Evolutionary conservation across 2,113 vertebrate genomes (phyloP).

Genomic region (Barbus barbus): DNA sequence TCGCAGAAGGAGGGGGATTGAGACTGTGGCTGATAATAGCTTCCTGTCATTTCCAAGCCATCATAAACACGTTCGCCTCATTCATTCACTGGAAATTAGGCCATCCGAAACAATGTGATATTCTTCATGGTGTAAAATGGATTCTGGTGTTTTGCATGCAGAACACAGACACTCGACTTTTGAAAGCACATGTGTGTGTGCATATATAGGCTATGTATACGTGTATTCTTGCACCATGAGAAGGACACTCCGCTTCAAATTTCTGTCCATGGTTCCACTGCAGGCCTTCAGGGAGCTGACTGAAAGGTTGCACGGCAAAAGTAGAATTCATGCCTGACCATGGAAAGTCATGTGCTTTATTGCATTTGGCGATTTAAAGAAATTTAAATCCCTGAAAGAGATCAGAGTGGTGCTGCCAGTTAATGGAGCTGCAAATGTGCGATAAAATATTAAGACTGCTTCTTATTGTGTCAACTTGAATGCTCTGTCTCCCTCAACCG

Average conservation of each 20-base stretch:
- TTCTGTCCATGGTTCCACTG: background rate
- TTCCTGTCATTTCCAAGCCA: constrained; percentile 7
- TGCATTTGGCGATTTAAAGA: constrained; percentile 3
- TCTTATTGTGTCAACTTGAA: constrained; percentile 33
- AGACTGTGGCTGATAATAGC: constrained; percentile 7
- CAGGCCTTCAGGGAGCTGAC: too few species aligned
- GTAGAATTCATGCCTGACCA: background rate
- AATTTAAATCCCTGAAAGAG: constrained; percentile 23
- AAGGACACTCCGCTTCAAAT: background rate
- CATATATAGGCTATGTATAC: background rate
- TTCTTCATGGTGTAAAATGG: constrained; percentile 4
- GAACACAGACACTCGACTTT: background rate
- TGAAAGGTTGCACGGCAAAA: background rate
- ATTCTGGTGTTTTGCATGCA: background rate
- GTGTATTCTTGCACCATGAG: background rate
- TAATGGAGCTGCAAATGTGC: constrained; percentile 32
- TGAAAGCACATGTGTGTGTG: too few species aligned
- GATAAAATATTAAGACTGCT: constrained; percentile 54
- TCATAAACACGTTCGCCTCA: background rate
- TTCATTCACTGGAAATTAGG: constrained; percentile 19
- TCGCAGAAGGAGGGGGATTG: background rate
- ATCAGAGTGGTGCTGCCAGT: constrained; percentile 14
- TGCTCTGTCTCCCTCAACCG: background rate
- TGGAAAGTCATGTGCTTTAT: background rate
- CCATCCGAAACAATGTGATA: constrained; percentile 7